phyloP scores from a whole-genome alignment of 64 coral and sea anemone species.

The Stichodactyla helianthus region DNA sequence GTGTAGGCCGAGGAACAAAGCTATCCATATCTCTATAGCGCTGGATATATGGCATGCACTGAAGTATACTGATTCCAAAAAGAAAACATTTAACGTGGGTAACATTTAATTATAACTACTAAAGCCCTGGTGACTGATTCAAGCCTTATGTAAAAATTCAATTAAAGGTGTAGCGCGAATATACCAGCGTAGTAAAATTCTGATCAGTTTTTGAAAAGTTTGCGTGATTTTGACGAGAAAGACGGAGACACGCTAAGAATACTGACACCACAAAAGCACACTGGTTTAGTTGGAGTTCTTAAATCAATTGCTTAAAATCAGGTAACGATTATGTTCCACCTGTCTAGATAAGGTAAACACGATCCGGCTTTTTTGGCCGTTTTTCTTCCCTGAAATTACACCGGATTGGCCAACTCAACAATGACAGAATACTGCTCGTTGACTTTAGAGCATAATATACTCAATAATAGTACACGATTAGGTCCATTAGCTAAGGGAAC shows the following conservation, averaged over 20 bases:
- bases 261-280: not conserved
- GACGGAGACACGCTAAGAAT: not conserved
- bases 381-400: not conserved
- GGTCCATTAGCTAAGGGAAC: constrained; percentile 2
- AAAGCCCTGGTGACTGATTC: not conserved
- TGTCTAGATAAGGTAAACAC: constrained; percentile 2
- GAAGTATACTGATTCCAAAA: not conserved
- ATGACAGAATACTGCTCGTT: not conserved
- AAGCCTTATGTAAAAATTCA: not conserved
- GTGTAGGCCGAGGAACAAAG: not conserved
- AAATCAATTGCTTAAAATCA: constrained; percentile 10
- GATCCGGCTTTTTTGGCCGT: constrained; percentile 13
- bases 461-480: constrained; percentile 11
- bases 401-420: constrained; percentile 3
- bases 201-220: not conserved
- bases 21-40: not conserved
- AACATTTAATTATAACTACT: not conserved
- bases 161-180: not conserved
- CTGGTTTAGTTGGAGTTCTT: not conserved
- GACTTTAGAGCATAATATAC: constrained; percentile 12
- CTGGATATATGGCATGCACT: not conserved
- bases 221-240: not conserved
- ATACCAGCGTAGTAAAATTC: not conserved
- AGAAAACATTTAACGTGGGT: not conserved
- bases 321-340: not conserved